Conservation (phyloP, 2,888 invertebrate genomes). For the Latrodectus hesperus region DNA sequence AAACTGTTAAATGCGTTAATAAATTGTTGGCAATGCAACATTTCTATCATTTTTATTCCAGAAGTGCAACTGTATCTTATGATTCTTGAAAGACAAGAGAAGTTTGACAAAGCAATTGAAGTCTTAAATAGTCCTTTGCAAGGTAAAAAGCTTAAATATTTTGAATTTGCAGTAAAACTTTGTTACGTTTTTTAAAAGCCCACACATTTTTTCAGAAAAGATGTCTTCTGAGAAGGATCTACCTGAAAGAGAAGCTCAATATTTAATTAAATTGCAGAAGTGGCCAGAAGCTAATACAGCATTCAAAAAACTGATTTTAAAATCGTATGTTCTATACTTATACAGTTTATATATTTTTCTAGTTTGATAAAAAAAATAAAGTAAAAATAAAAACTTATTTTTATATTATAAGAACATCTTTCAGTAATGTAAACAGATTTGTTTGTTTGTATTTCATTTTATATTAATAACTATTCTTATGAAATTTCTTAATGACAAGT, state of each 20-base stretch:
- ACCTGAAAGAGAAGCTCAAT: conserved; percentile 83
- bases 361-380: no score
- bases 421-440: no score
- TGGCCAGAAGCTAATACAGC: conserved; percentile 85
- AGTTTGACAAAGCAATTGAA: conserved; percentile 86
- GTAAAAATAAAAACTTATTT: no score
- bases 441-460: no score
- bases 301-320: conserved; percentile 83
- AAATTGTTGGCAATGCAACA: no score
- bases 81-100: conserved; percentile 84
- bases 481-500: no score
- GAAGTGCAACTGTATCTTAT: conserved; percentile 93
- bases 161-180: background rate
- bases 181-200: background rate
- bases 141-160: conserved; percentile 74
- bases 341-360: no score
- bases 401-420: no score
- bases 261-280: conserved; percentile 82
- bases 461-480: no score
- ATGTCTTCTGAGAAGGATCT: conserved; percentile 80
- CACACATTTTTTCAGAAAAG: conserved; percentile 73
- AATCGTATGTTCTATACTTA: conserved; percentile 79
- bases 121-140: conserved; percentile 87
- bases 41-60: conserved; percentile 68
- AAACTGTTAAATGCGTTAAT: no score